Base-by-base conservation (phyloP, 2,888 invertebrate genomes). In the Smittia sp. region DNA sequence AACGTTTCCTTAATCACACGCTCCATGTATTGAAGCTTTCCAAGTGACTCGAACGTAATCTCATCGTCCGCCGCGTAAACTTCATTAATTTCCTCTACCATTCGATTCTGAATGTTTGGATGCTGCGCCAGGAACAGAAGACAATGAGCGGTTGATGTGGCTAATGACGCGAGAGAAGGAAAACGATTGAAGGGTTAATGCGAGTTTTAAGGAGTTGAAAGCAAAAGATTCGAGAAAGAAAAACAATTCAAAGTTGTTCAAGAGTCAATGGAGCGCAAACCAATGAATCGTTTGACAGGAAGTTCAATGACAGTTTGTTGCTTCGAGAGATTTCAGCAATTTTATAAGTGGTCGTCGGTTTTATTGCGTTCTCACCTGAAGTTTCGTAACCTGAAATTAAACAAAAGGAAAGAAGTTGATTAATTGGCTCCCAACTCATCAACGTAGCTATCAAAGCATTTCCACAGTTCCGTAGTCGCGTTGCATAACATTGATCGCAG, bases 21-120 rank as follows among this genome's bases (percentile, higher is more conserved):
- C 13, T 74, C 74, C 66, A 67, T 74, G 22, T 67, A 74, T 9
- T 54, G 52, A n/a, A 74, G 25, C 22, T 74, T 74, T 9, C 18
- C 41, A n/a, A 74, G 58, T 38, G 65, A 27, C 22, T 73, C 73
- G 24, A 67, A 27, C 11, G 67, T 72, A n/a, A 72, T 72, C 22
- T 72, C 72, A 32, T 72, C 72, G 22, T 72, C 72, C 22, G 52
- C 1, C 6, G 46, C 65, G 20, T 39, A 73, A 13, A 73, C 73
- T 73, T 63, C 65, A 13, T 46, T 73, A 18, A 73, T 65, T 73
- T 73, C 73, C 25, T 73, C 65, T 9, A 73, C 39, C 11, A 73
- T 22, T 65, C 27, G 38, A 9, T 73, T 65, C 41, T 73, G 73
- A 11, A 73, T 63, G 41, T 73, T 65, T 65, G 39, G 73, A 27